These are phyloP conservation scores for Beaufortia kweichowensis DNA, from an alignment of 2,113 vertebrate species.

Conservation along the genomic window DNA sequence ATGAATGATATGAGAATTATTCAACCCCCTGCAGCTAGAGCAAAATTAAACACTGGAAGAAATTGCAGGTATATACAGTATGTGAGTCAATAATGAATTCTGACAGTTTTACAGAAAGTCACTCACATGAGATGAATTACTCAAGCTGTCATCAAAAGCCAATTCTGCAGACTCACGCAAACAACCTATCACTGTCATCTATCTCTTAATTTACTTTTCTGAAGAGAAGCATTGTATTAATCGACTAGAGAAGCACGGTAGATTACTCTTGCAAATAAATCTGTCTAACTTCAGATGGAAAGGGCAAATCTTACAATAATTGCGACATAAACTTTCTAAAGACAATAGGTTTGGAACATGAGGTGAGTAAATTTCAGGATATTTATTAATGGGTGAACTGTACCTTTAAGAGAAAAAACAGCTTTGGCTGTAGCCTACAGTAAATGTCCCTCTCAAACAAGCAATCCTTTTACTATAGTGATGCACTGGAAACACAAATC, in stretches of 20 bases:
- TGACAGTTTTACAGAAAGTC: slow-evolving; percentile 16
- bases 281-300: neutral
- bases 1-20: neutral
- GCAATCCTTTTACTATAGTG: neutral
- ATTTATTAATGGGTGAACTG: no score
- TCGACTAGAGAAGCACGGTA: slow-evolving; percentile 2
- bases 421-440: no score
- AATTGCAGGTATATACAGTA: neutral
- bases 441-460: neutral
- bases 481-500: neutral
- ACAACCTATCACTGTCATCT: slow-evolving; percentile 33
- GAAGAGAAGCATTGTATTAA: slow-evolving; percentile 35
- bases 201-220: slow-evolving; percentile 24
- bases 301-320: neutral
- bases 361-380: no score
- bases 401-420: neutral
- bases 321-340: no score
- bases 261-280: slow-evolving; percentile 21
- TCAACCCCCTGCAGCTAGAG: neutral
- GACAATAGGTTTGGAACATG: no score
- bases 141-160: slow-evolving; percentile 39
- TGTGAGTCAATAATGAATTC: neutral
- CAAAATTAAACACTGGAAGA: neutral
- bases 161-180: neutral
- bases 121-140: slow-evolving; percentile 13